phyloP scores from a whole-genome alignment of 2,888 invertebrate genomes.

The Heliothis peltigera region DNA sequence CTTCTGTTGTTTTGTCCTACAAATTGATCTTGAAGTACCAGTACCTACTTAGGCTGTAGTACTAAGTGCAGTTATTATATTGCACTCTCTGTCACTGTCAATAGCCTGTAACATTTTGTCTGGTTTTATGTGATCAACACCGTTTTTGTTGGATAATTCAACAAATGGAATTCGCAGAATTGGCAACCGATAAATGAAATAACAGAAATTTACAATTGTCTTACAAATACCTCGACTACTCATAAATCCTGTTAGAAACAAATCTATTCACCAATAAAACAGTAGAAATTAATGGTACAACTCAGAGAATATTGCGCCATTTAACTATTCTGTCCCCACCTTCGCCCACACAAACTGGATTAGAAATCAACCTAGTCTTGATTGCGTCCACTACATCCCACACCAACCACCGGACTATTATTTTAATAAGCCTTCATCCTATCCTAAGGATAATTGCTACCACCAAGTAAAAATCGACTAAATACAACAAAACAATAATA shows the following conservation, averaged over 20 bases:
- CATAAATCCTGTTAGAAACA: conserved; percentile 33
- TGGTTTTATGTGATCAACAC: not conserved
- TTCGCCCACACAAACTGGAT: conserved; percentile 59
- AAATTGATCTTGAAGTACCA: conserved; percentile 37
- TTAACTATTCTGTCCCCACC: conserved; percentile 52
- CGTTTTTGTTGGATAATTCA: not conserved
- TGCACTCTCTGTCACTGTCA: conserved; percentile 5
- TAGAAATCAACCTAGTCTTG: conserved; percentile 76
- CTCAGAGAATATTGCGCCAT: conserved; percentile 41
- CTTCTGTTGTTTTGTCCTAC: conserved; percentile 57
- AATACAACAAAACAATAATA: conserved; percentile 43
- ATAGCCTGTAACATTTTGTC: conserved; percentile 7
- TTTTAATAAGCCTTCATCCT: conserved; percentile 83
- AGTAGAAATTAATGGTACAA: conserved; percentile 37
- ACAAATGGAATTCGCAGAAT: not conserved
- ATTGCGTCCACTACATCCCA: conserved; percentile 64
- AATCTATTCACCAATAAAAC: conserved; percentile 36
- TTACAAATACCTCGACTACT: conserved; percentile 1
- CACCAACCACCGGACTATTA: conserved; percentile 72
- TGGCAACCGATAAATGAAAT: not conserved
- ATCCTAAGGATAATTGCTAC: conserved; percentile 78
- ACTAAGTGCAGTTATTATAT: conserved; percentile 22
- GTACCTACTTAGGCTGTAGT: not conserved
- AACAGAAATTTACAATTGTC: not conserved
- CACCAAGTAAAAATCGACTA: conserved; percentile 41